Conservation (phyloP, 2,888 invertebrate species). For the Pristionchus exspectatus region DNA sequence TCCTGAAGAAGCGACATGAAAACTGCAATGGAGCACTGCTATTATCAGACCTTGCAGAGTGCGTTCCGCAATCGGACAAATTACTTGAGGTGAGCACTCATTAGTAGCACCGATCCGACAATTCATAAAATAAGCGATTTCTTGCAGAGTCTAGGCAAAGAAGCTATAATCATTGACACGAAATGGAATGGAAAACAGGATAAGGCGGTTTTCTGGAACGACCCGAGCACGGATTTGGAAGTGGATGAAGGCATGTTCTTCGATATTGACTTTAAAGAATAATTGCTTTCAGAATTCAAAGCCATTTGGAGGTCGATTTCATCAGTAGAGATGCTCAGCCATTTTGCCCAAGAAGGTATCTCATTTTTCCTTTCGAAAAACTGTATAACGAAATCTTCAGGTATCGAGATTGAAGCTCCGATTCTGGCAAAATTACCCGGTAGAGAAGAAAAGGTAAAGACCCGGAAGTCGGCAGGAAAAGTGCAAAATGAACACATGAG, state of each 20-base stretch:
- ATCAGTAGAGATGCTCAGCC: background rate
- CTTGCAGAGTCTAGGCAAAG: slow-evolving; percentile 66
- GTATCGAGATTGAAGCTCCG: background rate
- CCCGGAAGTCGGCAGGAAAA: slow-evolving; percentile 87
- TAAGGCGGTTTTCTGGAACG: slow-evolving; percentile 76
- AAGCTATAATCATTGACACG: slow-evolving; percentile 73
- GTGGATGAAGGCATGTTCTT: slow-evolving; percentile 71
- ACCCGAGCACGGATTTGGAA: slow-evolving; percentile 67
- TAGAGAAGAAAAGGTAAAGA: background rate
- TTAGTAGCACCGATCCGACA: background rate
- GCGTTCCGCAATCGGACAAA: slow-evolving; percentile 93
- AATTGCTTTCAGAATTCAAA: slow-evolving; percentile 1
- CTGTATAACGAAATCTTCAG: background rate
- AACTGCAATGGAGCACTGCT: slow-evolving; percentile 95
- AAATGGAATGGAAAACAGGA: slow-evolving; percentile 77
- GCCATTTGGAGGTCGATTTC: background rate
- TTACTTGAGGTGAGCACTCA: slow-evolving; percentile 82
- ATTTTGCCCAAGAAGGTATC: background rate
- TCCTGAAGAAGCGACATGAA: slow-evolving; percentile 93
- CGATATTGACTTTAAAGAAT: too few relatives aligned
- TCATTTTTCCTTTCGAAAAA: slow-evolving; percentile 60
- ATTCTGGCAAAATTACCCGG: background rate
- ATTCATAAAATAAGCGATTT: slow-evolving; percentile 82
- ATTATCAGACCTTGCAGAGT: slow-evolving; percentile 95
- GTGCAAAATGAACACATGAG: slow-evolving; percentile 97